Evolutionary conservation across 2,113 vertebrate species (phyloP).

Genomic region (Hippocampus zosterae): DNA sequence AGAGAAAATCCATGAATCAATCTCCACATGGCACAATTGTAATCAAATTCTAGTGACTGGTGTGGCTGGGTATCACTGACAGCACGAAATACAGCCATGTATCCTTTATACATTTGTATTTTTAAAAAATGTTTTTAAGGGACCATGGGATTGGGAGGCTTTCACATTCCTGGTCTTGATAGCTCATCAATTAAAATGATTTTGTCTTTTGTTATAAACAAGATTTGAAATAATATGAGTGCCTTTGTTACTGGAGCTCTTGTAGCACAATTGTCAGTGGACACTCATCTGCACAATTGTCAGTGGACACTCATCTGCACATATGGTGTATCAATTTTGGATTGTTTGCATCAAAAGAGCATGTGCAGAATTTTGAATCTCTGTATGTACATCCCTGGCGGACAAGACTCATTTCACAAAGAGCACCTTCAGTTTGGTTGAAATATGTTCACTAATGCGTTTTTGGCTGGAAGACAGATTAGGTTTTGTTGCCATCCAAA

Average conservation of each 20-base stretch:
- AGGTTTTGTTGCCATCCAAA: conserved; percentile 16
- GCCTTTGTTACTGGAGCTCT: not conserved
- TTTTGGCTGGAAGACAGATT: conserved; percentile 3
- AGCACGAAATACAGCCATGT: not conserved
- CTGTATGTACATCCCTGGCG: conserved; percentile 7
- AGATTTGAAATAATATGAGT: not conserved
- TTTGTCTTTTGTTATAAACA: not conserved
- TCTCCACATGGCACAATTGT: not conserved
- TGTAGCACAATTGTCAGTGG: not conserved
- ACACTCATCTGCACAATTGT: not conserved
- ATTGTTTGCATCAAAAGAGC: not conserved
- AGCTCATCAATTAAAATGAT: not conserved
- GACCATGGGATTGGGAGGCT: not conserved
- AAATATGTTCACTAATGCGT: not conserved
- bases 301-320: not conserved
- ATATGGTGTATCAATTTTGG: not conserved
- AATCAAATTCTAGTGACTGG: conserved; percentile 2
- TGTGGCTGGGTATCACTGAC: conserved; percentile 10
- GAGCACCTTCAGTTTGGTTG: conserved; percentile 13
- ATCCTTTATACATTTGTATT: not conserved
- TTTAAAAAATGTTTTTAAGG: not conserved
- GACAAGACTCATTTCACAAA: conserved; percentile 32
- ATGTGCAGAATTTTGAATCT: not conserved
- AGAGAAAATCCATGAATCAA: conserved; percentile 6
- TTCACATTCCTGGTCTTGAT: not conserved